Conservation (phyloP, 2,113 vertebrate genomes). For the Paramormyrops kingsleyae region DNA sequence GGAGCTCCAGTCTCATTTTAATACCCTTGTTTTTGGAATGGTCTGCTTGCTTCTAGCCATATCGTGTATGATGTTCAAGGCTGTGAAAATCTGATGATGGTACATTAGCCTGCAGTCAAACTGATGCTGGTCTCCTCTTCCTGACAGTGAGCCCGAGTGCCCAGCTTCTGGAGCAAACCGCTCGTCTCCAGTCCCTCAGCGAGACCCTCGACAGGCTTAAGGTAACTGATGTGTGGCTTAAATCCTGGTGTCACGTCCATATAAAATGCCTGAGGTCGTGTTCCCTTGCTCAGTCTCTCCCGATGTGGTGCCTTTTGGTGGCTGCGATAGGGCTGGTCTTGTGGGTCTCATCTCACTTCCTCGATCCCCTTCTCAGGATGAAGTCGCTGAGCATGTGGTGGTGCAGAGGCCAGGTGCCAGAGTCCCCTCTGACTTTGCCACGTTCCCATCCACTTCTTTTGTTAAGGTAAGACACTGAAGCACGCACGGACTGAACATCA, state of each 20-base stretch:
- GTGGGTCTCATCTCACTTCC: neutral
- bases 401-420: conserved; percentile 70
- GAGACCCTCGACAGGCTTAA: conserved; percentile 72
- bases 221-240: conserved; percentile 46
- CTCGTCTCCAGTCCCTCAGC: conserved; percentile 70
- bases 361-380: conserved; percentile 58
- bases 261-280: neutral
- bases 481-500: neutral
- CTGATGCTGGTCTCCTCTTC: neutral
- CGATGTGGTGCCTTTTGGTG: neutral
- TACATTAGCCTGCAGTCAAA: neutral
- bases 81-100: neutral
- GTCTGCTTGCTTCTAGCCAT: neutral
- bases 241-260: neutral
- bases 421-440: conserved; percentile 72
- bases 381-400: conserved; percentile 74
- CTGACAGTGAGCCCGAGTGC: conserved; percentile 62
- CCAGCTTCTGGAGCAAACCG: conserved; percentile 76
- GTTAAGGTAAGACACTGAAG: conserved; percentile 66
- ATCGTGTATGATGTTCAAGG: neutral
- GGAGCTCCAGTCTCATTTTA: neutral
- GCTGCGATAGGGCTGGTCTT: neutral
- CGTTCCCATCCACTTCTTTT: conserved; percentile 76
- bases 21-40: neutral
- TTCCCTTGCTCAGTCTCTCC: neutral